These are phyloP conservation scores for Aricia artaxerxes DNA, from an alignment of 2,888 invertebrate species.

Conservation along the genomic window DNA sequence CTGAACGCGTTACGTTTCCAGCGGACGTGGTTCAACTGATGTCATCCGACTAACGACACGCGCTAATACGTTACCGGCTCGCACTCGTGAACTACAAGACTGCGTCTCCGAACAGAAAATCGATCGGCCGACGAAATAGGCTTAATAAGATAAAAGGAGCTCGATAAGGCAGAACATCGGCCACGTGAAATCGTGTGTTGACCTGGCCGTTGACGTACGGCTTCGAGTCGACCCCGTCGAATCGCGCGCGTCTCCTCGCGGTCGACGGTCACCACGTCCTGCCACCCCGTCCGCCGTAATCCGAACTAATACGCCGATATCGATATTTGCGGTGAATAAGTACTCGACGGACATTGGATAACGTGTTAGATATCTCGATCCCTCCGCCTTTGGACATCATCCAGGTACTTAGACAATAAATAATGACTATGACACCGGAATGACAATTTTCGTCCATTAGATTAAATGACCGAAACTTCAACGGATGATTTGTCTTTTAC, in stretches of 20 bases:
- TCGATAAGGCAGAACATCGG: slow-evolving; percentile 63
- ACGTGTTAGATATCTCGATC: slow-evolving; percentile 49
- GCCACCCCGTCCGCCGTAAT: slow-evolving; percentile 69
- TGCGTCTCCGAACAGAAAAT: slow-evolving; percentile 59
- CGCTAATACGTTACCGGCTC: slow-evolving; percentile 52
- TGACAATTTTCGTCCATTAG: neutral
- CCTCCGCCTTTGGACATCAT: slow-evolving; percentile 56
- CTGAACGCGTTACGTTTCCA: slow-evolving; percentile 76
- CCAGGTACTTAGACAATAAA: slow-evolving; percentile 55
- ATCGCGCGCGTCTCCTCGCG: slow-evolving; percentile 74
- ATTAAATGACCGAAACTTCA: slow-evolving; percentile 7
- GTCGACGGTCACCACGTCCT: slow-evolving; percentile 67
- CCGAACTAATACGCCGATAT: slow-evolving; percentile 71
- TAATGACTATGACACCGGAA: slow-evolving; percentile 9
- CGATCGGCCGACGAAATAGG: slow-evolving; percentile 72
- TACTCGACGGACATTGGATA: slow-evolving; percentile 59
- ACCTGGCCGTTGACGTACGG: slow-evolving; percentile 70
- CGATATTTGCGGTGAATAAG: slow-evolving; percentile 74
- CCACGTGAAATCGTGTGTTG: slow-evolving; percentile 77
- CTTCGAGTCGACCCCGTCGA: slow-evolving; percentile 67
- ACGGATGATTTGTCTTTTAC: slow-evolving; percentile 3
- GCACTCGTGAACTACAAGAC: slow-evolving; percentile 69
- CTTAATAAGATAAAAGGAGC: slow-evolving; percentile 76
- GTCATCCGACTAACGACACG: slow-evolving; percentile 74
- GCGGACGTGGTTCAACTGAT: slow-evolving; percentile 78